phyloP scores from a whole-genome alignment of 2,888 invertebrate genomes.

The Cryptocephalus moraei region DNA sequence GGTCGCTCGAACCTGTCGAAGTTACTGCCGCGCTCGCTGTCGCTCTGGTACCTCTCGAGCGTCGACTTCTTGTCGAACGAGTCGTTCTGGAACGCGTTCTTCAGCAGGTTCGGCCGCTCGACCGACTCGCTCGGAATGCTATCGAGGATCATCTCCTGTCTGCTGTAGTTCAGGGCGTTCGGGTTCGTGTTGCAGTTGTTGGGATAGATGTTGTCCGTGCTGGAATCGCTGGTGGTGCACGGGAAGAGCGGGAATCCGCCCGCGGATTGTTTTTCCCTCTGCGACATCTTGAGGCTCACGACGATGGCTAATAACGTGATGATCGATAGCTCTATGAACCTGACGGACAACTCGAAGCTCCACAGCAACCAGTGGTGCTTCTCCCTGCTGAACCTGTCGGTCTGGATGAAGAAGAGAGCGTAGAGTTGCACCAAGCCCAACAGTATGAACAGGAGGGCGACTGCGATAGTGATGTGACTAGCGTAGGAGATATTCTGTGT shows the following conservation, averaged over 20 bases:
- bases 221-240: conserved; percentile 74
- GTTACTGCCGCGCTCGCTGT: conserved; percentile 43
- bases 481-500: conserved; percentile 73
- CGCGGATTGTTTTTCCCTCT: conserved; percentile 61
- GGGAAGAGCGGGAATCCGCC: conserved; percentile 73
- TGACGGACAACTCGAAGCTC: conserved; percentile 80
- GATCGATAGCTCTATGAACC: conserved; percentile 79
- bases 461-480: conserved; percentile 80
- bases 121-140: conserved; percentile 40
- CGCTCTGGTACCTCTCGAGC: conserved; percentile 50
- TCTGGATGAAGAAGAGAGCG: conserved; percentile 58
- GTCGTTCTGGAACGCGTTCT: conserved; percentile 49
- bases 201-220: conserved; percentile 76
- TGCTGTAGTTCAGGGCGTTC: conserved; percentile 73
- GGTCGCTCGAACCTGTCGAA: conserved; percentile 46
- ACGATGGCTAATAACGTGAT: conserved; percentile 81
- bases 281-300: conserved; percentile 56
- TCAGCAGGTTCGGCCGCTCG: conserved; percentile 44
- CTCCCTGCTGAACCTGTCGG: conserved; percentile 41
- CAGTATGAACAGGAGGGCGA: conserved; percentile 73
- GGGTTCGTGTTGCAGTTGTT: conserved; percentile 80
- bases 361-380: conserved; percentile 83
- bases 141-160: conserved; percentile 37
- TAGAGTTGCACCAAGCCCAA: conserved; percentile 78
- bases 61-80: conserved; percentile 55